Conservation (phyloP, 2,888 invertebrate species). For the Philereme vetulata region DNA sequence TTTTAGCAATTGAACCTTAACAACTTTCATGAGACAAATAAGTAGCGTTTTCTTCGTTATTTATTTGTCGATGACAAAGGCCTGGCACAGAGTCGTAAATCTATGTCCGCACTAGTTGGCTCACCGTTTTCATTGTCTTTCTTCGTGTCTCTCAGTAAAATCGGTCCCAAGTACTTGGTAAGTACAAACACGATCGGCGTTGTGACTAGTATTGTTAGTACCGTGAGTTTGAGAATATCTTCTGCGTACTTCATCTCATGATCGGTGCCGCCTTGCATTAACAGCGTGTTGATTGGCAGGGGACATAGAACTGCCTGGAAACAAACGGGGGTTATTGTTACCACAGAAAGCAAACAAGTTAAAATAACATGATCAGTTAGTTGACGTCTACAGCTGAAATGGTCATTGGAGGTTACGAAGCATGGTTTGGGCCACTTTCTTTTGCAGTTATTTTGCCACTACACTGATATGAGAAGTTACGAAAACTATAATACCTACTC, state of each 20-base stretch:
- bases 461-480: too few species aligned
- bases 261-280: conserved; percentile 44
- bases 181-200: conserved; percentile 71
- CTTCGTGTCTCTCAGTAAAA: conserved; percentile 51
- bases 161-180: conserved; percentile 63
- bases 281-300: conserved; percentile 74
- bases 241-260: conserved; percentile 59
- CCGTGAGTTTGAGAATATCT: conserved; percentile 56
- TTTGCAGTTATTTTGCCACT: too few species aligned
- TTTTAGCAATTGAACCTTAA: too few species aligned
- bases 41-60: background rate
- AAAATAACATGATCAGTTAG: too few species aligned
- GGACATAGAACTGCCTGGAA: conserved; percentile 85
- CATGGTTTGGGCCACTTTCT: too few species aligned
- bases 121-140: conserved; percentile 48
- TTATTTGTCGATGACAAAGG: conserved; percentile 2
- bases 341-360: too few species aligned
- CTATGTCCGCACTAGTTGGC: conserved; percentile 10
- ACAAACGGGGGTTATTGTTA: background rate
- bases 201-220: conserved; percentile 69
- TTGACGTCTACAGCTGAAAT: too few species aligned
- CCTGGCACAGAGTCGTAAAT: conserved; percentile 2
- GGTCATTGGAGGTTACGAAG: too few species aligned
- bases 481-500: too few species aligned
- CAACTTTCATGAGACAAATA: too few species aligned